Evolutionary conservation across 2,113 vertebrate genomes (phyloP), one percentile per base, ranked within the genome.

Genomic region (Ictidomys tridecemlineatus): DNA sequence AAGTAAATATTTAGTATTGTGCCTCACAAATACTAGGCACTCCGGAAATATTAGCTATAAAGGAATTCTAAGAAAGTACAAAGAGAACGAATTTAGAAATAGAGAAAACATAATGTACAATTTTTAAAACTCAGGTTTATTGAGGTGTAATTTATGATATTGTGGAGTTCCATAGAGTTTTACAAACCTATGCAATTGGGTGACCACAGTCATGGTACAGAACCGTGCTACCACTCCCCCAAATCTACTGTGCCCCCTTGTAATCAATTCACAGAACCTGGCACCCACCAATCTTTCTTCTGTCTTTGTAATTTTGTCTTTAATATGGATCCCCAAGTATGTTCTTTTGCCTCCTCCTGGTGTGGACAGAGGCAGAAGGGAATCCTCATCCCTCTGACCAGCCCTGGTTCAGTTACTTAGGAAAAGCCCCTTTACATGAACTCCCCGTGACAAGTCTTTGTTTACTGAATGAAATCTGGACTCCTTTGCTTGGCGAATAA

Each of bases 11-110:
- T 92, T 32, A 67, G 39, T 34, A 82, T 37, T 85, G 69, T 22
- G 28, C 4, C 67, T 89, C 83, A 32, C 28, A 82, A 84, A 72
- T 58, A 77, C 12, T 56, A 72, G 69, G 20, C 28, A 77, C 42
- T 80, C 5, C 24, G 73, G 83, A 89, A 91, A 83, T 77, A 78
- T 5, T n/a, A 77, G 12, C 63, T 56, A 4, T 61, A 48, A 87
- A 94, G 91, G 61, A 83, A 78, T 53, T 13, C 85, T 53, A 73
- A 94, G 30, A 28, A 89, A 95, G 32, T 73, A 85, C 1, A 89
- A 51, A 79, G 9, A 61, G 20, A 93, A 93, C 8, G 85, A 69
- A 65, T 82, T 91, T 34, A 80, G 77, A 88, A 95, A 65, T n/a
- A 39, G 17, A 86, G 32, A 92, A 58, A 74, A 86, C 1, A 82